Conservation (phyloP, 2,888 invertebrate genomes). For the Trilocha varians region DNA sequence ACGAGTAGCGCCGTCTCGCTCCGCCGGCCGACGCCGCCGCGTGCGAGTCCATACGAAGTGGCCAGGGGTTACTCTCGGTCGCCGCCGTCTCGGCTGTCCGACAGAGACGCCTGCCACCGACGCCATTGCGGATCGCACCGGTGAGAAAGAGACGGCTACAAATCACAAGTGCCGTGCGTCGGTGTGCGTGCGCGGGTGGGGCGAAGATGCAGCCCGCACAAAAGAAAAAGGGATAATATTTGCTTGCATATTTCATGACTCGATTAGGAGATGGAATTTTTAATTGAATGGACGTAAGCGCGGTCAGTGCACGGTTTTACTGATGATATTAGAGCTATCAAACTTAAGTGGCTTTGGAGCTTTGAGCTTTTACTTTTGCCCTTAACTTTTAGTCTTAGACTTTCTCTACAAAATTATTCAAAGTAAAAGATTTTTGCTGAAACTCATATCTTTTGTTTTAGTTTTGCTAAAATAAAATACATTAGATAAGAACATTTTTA, state of each 20-base stretch:
- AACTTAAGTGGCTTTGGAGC: not conserved
- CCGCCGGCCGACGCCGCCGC: constrained; percentile 67
- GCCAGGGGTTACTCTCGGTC: constrained; percentile 74
- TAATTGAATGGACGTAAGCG: constrained; percentile 65
- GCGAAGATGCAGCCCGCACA: constrained; percentile 71
- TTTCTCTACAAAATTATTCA: too few species aligned
- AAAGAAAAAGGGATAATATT: constrained; percentile 73
- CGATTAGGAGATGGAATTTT: constrained; percentile 74
- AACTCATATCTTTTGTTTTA: too few species aligned
- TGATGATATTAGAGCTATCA: constrained; percentile 18
- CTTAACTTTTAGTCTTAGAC: not conserved
- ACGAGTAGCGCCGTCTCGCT: constrained; percentile 62
- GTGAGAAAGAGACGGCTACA: constrained; percentile 50
- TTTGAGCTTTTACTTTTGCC: not conserved
- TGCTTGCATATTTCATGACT: constrained; percentile 74
- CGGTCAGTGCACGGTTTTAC: constrained; percentile 49
- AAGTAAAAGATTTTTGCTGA: too few species aligned
- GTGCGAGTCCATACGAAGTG: constrained; percentile 69
- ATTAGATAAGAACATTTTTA: too few species aligned
- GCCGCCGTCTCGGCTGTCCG: constrained; percentile 59
- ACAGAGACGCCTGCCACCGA: constrained; percentile 47
- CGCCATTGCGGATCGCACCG: constrained; percentile 25
- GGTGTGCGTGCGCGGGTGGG: constrained; percentile 74
- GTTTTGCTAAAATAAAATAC: too few species aligned
- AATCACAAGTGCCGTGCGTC: constrained; percentile 63